Base-by-base conservation (phyloP, 2,797 vertebrate species). In the Oceanodroma leucorhoa region DNA sequence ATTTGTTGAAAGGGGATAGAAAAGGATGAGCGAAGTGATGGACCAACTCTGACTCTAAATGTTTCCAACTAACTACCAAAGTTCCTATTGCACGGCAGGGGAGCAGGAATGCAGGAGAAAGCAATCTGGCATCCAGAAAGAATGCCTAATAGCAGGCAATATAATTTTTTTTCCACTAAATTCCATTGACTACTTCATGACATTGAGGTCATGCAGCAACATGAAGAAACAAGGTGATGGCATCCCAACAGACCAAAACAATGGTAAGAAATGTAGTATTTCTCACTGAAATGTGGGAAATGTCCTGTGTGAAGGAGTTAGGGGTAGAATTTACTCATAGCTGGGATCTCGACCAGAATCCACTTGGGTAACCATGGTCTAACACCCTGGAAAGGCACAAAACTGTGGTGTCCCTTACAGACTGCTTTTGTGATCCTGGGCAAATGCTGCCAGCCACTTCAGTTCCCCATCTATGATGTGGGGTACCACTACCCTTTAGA, bases 341-440 rank as follows among this genome's bases (percentile, higher is more conserved):
- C 9, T 75, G 40, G 9, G 8, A 45, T 41, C 14, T 75, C 27
- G 16, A 54, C 9, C 16, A 38, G 24, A 64, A 76, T 55, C 22
- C 8, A 6, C 20, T 13, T 53, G 20, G 5, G 5, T 71, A 36
- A 46, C 11, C 16, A 36, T 0, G 0, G 23, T 11, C 32, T 57
- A 70, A 40, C 15, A 73, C 9, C 3, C 13, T 40, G 34, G 3
- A 71, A 92, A 89, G 26, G 3, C 18, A 61, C 3, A 54, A 78
- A 87, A 38, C 9, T 41, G 7, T 20, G 9, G 2, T 30, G 32
- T 46, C 3, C 14, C 12, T 61, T 48, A 54, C 27, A 78, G 19
- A 14, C 29, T 46, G 2, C 3, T 67, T 62, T 64, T 80, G 34
- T 62, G n/a, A 48, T 6, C 8, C 19, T 40, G 24, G 21, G 6